These are phyloP conservation scores for Leptinotarsa haldemani DNA, from an alignment of 2,888 invertebrate species.

Conservation along the genomic window DNA sequence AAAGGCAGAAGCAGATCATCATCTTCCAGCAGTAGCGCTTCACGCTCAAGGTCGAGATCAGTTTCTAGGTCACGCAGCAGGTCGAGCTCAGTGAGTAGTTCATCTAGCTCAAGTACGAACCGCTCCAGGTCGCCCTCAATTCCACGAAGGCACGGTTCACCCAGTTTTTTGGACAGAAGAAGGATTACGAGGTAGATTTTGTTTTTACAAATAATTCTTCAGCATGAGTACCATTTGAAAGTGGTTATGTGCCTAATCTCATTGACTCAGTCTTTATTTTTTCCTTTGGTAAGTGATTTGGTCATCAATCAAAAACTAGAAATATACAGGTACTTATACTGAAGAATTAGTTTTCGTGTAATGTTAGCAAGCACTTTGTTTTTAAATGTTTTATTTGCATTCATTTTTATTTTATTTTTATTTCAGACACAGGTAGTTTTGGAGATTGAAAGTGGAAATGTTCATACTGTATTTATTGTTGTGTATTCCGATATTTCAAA, in stretches of 20 bases:
- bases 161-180: slow-evolving; percentile 91
- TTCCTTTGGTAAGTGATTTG: not conserved
- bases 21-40: slow-evolving; percentile 51
- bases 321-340: not conserved
- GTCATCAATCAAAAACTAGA: not conserved
- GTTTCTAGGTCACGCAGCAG: slow-evolving; percentile 64
- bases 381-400: slow-evolving; percentile 59
- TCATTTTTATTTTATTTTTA: slow-evolving; percentile 63
- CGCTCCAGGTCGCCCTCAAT: slow-evolving; percentile 74
- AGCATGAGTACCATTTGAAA: slow-evolving; percentile 17
- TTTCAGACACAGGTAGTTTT: slow-evolving; percentile 65
- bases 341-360: not conserved
- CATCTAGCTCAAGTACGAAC: slow-evolving; percentile 64
- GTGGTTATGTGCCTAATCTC: no score
- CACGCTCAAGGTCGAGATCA: slow-evolving; percentile 53
- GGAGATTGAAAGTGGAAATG: slow-evolving; percentile 36
- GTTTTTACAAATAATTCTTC: not conserved
- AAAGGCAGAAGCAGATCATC: slow-evolving; percentile 45
- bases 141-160: slow-evolving; percentile 91
- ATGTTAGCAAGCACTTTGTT: slow-evolving; percentile 32
- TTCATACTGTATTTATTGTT: slow-evolving; percentile 40
- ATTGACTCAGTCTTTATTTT: not conserved
- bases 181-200: slow-evolving; percentile 90
- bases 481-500: slow-evolving; percentile 31
- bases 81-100: slow-evolving; percentile 63